phyloP scores from a whole-genome alignment of 2,113 vertebrate genomes.

The Eurystomus gularis region DNA sequence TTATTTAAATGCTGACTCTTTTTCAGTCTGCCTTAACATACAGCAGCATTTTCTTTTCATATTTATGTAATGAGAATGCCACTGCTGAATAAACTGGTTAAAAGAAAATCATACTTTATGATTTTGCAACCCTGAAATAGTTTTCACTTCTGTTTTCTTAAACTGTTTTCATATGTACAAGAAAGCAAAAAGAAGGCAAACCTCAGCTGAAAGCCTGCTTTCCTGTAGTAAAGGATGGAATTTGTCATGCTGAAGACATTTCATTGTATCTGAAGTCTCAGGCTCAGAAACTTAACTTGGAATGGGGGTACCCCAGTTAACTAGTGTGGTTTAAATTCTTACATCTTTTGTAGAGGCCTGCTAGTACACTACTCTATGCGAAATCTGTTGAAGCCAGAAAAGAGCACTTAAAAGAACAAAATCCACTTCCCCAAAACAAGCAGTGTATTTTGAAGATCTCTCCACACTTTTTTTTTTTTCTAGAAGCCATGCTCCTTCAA shows the following conservation, averaged over 20 bases:
- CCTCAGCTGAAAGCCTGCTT: background rate
- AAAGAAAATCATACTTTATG: background rate
- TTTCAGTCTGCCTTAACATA: background rate
- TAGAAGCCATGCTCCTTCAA: constrained; percentile 76
- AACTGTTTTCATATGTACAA: constrained; percentile 15
- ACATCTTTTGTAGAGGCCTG: background rate
- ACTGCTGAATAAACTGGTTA: background rate
- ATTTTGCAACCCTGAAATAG: constrained; percentile 23
- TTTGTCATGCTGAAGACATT: background rate
- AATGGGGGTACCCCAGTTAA: background rate
- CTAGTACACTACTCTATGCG: background rate
- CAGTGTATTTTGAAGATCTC: background rate
- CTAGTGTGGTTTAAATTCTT: background rate
- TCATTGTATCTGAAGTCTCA: background rate
- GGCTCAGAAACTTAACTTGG: background rate
- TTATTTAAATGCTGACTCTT: background rate
- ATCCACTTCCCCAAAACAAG: background rate
- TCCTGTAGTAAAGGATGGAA: background rate
- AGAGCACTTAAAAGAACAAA: background rate
- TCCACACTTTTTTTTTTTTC: background rate
- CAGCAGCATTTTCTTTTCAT: constrained; percentile 15
- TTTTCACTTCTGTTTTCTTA: background rate
- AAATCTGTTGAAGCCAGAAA: background rate
- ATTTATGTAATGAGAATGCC: constrained; percentile 4
- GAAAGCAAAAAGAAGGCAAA: background rate